These are phyloP conservation scores for Athalia rosae DNA, from an alignment of 2,888 invertebrate species.

Conservation along the genomic window DNA sequence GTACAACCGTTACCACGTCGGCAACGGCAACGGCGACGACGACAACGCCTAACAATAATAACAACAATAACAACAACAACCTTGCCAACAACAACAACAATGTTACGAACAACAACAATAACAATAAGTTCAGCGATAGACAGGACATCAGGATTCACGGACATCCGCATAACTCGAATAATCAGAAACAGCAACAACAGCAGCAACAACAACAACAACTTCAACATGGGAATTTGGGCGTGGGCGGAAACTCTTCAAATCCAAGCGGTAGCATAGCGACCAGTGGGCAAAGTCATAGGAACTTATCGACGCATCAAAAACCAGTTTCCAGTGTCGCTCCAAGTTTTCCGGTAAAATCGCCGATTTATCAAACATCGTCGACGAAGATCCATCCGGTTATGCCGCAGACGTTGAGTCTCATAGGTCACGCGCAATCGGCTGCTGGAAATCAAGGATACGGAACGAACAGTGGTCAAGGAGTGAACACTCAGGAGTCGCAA, in stretches of 20 bases:
- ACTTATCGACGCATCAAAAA: constrained; percentile 79
- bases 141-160: constrained; percentile 60
- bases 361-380: constrained; percentile 87
- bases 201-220: constrained; percentile 58
- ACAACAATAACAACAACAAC: constrained; percentile 53
- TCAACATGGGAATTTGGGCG: constrained; percentile 76
- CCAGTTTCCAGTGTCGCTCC: constrained; percentile 92
- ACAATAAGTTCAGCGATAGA: constrained; percentile 53
- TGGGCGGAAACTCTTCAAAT: constrained; percentile 73
- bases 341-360: constrained; percentile 80
- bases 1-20: constrained; percentile 62
- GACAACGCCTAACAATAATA: constrained; percentile 55
- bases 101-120: constrained; percentile 59
- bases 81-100: constrained; percentile 60
- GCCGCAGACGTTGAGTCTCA: constrained; percentile 80
- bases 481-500: constrained; percentile 24
- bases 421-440: constrained; percentile 64
- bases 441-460: constrained; percentile 35
- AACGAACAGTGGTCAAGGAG: constrained; percentile 35
- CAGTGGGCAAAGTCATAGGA: constrained; percentile 63
- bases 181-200: constrained; percentile 53
- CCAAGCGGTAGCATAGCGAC: constrained; percentile 62
- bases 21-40: constrained; percentile 57
- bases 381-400: constrained; percentile 88
- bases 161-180: constrained; percentile 55